Evolutionary conservation across 2,113 vertebrate genomes (phyloP).

Genomic region (Dolichotis patagonum): DNA sequence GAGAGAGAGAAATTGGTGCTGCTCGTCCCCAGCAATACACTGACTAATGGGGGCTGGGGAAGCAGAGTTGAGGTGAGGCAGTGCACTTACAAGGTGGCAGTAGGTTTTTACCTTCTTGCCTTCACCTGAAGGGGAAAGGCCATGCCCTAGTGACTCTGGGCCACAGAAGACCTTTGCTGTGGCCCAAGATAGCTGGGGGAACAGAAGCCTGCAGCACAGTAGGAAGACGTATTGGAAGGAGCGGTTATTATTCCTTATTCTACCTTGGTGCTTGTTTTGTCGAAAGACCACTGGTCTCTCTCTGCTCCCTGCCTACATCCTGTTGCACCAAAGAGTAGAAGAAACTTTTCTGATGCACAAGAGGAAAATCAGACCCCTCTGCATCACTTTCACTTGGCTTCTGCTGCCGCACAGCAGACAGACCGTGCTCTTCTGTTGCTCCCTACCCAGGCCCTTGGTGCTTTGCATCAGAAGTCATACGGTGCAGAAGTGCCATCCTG

Average conservation of each 20-base stretch:
- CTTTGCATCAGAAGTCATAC: rapidly evolving
- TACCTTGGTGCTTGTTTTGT: background rate
- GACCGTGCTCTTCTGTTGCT: rapidly evolving
- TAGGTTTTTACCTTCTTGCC: background rate
- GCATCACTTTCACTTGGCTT: too few species aligned
- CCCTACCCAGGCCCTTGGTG: too few species aligned
- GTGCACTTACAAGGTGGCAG: rapidly evolving
- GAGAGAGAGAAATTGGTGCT: rapidly evolving
- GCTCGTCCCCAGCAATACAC: too few species aligned
- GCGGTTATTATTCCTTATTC: too few species aligned
- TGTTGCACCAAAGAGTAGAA: background rate
- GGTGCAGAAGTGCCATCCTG: rapidly evolving
- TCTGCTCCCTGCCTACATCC: too few species aligned
- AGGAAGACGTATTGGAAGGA: background rate
- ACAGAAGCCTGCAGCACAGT: background rate
- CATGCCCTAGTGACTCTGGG: too few species aligned
- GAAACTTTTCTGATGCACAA: background rate
- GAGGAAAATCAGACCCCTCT: background rate
- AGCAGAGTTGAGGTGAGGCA: background rate
- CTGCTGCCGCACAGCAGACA: background rate
- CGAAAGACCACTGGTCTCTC: background rate
- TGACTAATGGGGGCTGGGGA: background rate
- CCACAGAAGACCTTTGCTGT: background rate
- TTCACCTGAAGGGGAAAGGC: background rate
- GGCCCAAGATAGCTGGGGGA: background rate